These are phyloP conservation scores for Toxonevra muliebris DNA, from an alignment of 2,888 invertebrate genomes.

Conservation along the genomic window DNA sequence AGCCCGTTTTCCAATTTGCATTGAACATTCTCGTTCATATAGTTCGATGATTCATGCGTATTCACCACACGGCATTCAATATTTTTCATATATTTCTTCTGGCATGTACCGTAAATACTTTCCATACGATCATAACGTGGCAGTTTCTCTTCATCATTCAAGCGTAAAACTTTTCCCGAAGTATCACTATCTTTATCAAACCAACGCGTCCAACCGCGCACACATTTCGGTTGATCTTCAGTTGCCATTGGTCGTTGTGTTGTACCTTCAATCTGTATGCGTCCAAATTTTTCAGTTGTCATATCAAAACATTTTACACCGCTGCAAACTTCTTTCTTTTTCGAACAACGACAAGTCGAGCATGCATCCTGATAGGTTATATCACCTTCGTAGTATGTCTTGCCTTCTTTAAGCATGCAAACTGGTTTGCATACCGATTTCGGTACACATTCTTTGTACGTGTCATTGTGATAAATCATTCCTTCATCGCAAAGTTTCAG, in stretches of 20 bases:
- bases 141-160: slow-evolving; percentile 59
- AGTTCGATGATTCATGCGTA: slow-evolving; percentile 71
- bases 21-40: slow-evolving; percentile 78
- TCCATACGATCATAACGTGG: slow-evolving; percentile 61
- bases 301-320: slow-evolving; percentile 72
- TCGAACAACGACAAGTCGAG: slow-evolving; percentile 81
- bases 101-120: slow-evolving; percentile 69
- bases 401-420: slow-evolving; percentile 76
- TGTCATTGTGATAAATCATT: slow-evolving; percentile 76
- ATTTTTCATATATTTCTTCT: slow-evolving; percentile 71
- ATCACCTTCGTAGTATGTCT: slow-evolving; percentile 80
- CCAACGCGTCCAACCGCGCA: slow-evolving; percentile 83
- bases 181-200: slow-evolving; percentile 68
- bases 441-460: slow-evolving; percentile 78
- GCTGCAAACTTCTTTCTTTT: slow-evolving; percentile 74
- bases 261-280: slow-evolving; percentile 39
- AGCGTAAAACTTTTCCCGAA: slow-evolving; percentile 48
- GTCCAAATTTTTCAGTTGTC: slow-evolving; percentile 31
- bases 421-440: slow-evolving; percentile 75
- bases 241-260: slow-evolving; percentile 49
- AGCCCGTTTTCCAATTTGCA: slow-evolving; percentile 81
- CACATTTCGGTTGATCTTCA: slow-evolving; percentile 66
- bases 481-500: slow-evolving; percentile 78
- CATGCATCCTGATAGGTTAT: slow-evolving; percentile 79
- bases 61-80: slow-evolving; percentile 80